These are phyloP conservation scores for Drosophila orosa DNA, from an alignment of 1,140 invertebrate species.

Conservation along the genomic window DNA sequence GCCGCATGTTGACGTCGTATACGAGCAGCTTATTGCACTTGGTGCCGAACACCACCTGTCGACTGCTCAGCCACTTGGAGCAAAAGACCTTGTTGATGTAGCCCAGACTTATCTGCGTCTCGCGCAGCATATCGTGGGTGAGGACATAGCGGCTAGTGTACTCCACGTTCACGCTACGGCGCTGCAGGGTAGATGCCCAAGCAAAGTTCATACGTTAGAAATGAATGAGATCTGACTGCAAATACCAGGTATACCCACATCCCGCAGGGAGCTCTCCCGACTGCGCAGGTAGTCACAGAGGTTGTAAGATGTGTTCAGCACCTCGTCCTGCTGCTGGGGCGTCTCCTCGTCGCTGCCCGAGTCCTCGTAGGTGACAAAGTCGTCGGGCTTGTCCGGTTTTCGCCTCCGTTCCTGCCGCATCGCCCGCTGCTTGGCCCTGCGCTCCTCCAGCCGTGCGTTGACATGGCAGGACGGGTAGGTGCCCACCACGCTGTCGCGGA, in stretches of 20 bases:
- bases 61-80: constrained; percentile 97
- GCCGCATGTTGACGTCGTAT: constrained; percentile 91
- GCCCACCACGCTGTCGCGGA: constrained; percentile 85
- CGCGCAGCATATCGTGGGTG: constrained; percentile 94
- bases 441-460: constrained; percentile 89
- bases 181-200: constrained; percentile 65
- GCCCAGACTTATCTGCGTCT: constrained; percentile 91
- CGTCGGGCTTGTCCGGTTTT: constrained; percentile 94
- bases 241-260: constrained; percentile 84
- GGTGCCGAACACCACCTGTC: constrained; percentile 97
- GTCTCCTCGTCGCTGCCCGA: constrained; percentile 93
- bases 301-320: constrained; percentile 92
- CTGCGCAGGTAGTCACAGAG: constrained; percentile 93
- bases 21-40: constrained; percentile 98
- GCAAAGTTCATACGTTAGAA: constrained; percentile 20
- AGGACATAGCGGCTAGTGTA: constrained; percentile 94
- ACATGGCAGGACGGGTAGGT: constrained; percentile 90
- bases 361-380: constrained; percentile 94
- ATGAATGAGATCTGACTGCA: background rate
- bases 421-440: constrained; percentile 87
- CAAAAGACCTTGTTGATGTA: constrained; percentile 98
- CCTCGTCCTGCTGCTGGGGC: constrained; percentile 88
- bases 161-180: constrained; percentile 89
- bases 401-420: constrained; percentile 89
- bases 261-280: constrained; percentile 89